phyloP scores from a whole-genome alignment of 2,797 vertebrate genomes.

The Kryptolebias ocellatus region DNA sequence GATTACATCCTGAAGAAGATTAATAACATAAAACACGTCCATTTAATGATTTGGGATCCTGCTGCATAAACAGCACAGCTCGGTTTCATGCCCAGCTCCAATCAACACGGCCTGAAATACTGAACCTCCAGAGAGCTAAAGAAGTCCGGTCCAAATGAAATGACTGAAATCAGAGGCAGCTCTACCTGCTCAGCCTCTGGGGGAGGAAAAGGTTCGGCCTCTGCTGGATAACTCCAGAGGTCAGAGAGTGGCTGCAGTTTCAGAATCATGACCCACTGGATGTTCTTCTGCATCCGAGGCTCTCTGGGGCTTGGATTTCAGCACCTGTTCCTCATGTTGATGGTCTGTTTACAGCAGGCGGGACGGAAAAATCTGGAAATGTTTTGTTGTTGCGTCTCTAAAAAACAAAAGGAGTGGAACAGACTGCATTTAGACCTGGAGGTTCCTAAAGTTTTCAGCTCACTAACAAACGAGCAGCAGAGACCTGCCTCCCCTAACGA shows the following conservation, averaged over 20 bases:
- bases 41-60: background rate
- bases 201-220: slow-evolving; percentile 54
- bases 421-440: too few relatives aligned
- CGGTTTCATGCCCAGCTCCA: background rate
- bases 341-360: slow-evolving; percentile 29
- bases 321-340: slow-evolving; percentile 35
- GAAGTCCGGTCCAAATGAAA: slow-evolving; percentile 41
- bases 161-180: slow-evolving; percentile 65
- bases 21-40: background rate
- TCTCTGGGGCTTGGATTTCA: slow-evolving; percentile 68
- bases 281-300: slow-evolving; percentile 49
- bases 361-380: background rate
- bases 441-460: too few relatives aligned
- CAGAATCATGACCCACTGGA: slow-evolving; percentile 28
- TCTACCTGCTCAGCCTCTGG: slow-evolving; percentile 70
- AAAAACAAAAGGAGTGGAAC: too few relatives aligned
- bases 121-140: slow-evolving; percentile 6
- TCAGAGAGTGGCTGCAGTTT: slow-evolving; percentile 55
- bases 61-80: slow-evolving; percentile 1
- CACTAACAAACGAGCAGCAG: too few relatives aligned
- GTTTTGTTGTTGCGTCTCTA: background rate
- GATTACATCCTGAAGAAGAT: slow-evolving; percentile 4
- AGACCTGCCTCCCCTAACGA: background rate
- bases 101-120: slow-evolving; percentile 21
- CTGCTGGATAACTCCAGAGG: slow-evolving; percentile 31